Base-by-base conservation (phyloP, 2,797 vertebrate species). In the Pithecia hirsuta region DNA sequence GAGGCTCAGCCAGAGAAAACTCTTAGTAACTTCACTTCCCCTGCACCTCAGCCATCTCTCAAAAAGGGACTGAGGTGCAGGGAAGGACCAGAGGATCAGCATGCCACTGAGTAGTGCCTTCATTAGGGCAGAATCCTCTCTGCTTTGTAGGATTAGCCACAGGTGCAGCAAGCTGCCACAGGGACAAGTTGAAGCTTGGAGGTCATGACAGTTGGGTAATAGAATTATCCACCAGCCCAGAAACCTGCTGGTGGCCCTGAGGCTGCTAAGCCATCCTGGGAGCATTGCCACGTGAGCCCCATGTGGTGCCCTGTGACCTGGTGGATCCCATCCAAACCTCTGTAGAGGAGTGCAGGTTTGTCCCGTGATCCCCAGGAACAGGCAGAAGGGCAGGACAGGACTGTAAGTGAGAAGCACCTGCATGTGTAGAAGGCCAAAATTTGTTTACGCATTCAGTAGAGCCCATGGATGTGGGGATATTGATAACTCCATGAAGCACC, bases 161-260 rank as follows among this genome's bases (percentile, higher is more conserved):
- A 72, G 70, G 87, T 6, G 24, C 52, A 55, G 30, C 48, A 76
- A 67, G 85, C 67, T 33, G 57, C 78, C 75, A 11, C 30, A 55
- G 57, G 41, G 82, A 83, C 89, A 75, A 83, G 70, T 55, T 79
- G 70, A 86, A 88, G 57, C 96, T 94, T 97, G 88, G 94, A 89
- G 48, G 76, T 64, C 41, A 0, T 41, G 55, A 93, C 81, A 78
- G n/a, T 57, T 8, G 0, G 30, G 70, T 55, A 83, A 78, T 2
- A 55, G 90, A 92, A 86, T 64, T 36, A 86, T 91, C 74, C 88
- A 67, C 59, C 50, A 64, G 82, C 50, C 52, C 82, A 92, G 90
- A 97, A 87, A 97, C 70, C 64, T 91, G 92, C 90, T 14, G 1
- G 4, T 50, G 84, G 92, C 93, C 46, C 36, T 0, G 24, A 80